Percentiles rank a stretch among this genome's conserved stretches.
Conservation (phyloP, 2,113 vertebrate species). For the Tupaia chinensis region DNA sequence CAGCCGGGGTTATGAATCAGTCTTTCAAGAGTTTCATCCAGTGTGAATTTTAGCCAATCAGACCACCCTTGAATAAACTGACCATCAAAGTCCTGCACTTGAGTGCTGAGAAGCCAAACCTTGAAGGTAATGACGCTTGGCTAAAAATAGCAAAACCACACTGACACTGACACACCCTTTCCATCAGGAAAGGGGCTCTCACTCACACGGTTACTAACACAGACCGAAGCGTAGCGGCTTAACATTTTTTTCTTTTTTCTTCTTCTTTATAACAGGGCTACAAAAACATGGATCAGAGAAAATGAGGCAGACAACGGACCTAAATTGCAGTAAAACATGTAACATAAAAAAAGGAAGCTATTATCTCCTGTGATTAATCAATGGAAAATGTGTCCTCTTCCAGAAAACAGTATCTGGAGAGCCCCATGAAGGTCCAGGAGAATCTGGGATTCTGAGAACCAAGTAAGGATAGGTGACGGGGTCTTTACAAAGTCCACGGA, state of each 20-base stretch:
- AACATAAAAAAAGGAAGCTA: background rate
- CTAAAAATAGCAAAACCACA: background rate
- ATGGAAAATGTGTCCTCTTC: background rate
- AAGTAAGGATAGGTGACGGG: background rate
- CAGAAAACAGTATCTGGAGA: background rate
- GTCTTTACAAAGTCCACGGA: no score
- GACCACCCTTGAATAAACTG: background rate
- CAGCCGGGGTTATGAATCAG: background rate
- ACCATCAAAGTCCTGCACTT: slow-evolving; percentile 31
- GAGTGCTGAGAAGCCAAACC: background rate
- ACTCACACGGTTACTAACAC: background rate
- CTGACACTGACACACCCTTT: slow-evolving; percentile 25
- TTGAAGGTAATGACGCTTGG: background rate
- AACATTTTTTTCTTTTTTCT: background rate
- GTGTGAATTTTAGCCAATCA: background rate
- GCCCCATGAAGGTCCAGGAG: background rate
- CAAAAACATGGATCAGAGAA: slow-evolving; percentile 2
- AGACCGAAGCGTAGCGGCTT: background rate
- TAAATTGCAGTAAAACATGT: background rate
- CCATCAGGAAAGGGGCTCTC: background rate
- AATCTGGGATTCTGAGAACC: background rate
- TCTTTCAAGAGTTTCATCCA: slow-evolving; percentile 11
- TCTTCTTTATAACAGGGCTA: background rate
- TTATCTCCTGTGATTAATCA: background rate
- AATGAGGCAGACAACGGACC: background rate